Conservation (phyloP, 2,888 invertebrate species). For the Drosophila borealis region DNA sequence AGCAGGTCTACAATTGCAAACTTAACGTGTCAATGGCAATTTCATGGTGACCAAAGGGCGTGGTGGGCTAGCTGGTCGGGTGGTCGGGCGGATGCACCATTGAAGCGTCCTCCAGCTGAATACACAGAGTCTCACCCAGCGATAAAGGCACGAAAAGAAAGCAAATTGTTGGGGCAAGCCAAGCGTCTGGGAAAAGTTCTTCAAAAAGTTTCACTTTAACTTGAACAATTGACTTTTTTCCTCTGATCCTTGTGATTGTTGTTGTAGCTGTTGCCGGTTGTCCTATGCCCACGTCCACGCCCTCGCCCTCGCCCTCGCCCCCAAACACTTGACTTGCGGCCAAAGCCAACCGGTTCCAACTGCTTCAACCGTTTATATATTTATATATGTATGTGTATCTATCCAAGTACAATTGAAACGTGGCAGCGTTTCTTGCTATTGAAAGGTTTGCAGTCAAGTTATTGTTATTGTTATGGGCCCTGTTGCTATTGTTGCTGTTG, state of each 20-base stretch:
- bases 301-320: constrained; percentile 6
- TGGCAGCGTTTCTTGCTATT: constrained; percentile 71
- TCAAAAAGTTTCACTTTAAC: constrained; percentile 76
- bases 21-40: constrained; percentile 82
- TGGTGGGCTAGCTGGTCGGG: not conserved
- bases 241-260: constrained; percentile 30
- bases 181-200: constrained; percentile 75
- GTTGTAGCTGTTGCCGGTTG: constrained; percentile 38
- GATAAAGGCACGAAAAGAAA: constrained; percentile 72
- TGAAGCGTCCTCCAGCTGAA: constrained; percentile 55
- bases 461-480: constrained; percentile 79
- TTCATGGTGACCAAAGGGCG: constrained; percentile 30
- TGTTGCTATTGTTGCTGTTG: constrained; percentile 51
- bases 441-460: constrained; percentile 79
- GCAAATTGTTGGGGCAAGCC: constrained; percentile 60
- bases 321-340: constrained; percentile 69
- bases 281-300: constrained; percentile 17
- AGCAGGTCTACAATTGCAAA: constrained; percentile 71
- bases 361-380: constrained; percentile 31
- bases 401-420: constrained; percentile 73
- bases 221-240: constrained; percentile 80
- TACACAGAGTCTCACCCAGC: constrained; percentile 38
- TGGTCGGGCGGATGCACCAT: constrained; percentile 1
- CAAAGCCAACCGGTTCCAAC: constrained; percentile 67
- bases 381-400: constrained; percentile 33